phyloP scores from a whole-genome alignment of 2,888 invertebrate genomes.

The Meghimatium bilineatum region DNA sequence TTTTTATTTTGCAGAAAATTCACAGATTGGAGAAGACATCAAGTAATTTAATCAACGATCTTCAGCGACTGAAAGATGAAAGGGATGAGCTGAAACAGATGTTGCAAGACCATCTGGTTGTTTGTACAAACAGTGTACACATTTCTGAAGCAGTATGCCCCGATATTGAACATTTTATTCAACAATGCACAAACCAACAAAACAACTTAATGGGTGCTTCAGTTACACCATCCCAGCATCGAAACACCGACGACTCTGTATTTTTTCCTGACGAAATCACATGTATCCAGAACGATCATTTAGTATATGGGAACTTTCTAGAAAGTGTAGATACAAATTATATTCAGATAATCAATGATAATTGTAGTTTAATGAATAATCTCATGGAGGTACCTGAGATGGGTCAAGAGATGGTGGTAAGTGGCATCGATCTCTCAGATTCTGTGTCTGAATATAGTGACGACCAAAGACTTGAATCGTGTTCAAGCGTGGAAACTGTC shows the following conservation, averaged over 20 bases:
- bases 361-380: neutral
- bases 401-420: slow-evolving; percentile 28
- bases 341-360: neutral
- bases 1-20: slow-evolving; percentile 40
- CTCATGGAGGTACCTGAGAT: slow-evolving; percentile 13
- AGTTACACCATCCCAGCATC: neutral
- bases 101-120: slow-evolving; percentile 51
- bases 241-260: slow-evolving; percentile 30
- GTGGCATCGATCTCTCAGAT: neutral
- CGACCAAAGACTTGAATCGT: slow-evolving; percentile 36
- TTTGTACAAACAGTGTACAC: slow-evolving; percentile 46
- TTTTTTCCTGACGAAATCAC: slow-evolving; percentile 28
- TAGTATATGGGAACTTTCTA: neutral
- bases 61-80: slow-evolving; percentile 47
- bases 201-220: neutral
- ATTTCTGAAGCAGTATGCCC: neutral
- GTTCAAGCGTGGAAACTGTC: slow-evolving; percentile 33
- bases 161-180: neutral
- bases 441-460: slow-evolving; percentile 3
- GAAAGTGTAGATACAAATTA: neutral
- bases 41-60: neutral
- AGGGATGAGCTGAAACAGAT: slow-evolving; percentile 50
- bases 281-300: neutral
- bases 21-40: slow-evolving; percentile 32
- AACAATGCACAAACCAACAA: neutral